A percentile compares a stretch with the other conserved stretches of the same genome.
Evolutionary conservation across 2,888 invertebrate genomes (phyloP).

Genomic region (Frankliniella intonsa): DNA sequence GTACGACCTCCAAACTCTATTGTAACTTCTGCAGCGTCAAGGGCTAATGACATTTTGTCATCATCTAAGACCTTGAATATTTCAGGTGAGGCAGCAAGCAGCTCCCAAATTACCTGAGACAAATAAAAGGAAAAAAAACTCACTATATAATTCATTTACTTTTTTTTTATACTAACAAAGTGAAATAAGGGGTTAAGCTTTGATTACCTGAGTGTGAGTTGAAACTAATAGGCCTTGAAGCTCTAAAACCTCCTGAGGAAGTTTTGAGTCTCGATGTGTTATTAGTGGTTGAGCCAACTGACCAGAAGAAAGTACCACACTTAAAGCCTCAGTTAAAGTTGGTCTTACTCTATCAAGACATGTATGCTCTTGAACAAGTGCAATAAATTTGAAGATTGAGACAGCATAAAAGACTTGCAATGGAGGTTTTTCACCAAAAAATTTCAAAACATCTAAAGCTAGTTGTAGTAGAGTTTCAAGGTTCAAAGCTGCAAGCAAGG

Average conservation of each 20-base stretch:
- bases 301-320: background rate
- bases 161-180: background rate
- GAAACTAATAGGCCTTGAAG: slow-evolving; percentile 1
- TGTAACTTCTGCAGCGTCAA: slow-evolving; percentile 45
- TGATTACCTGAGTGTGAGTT: background rate
- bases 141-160: background rate
- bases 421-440: background rate
- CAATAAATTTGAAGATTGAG: background rate
- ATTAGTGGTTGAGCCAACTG: background rate
- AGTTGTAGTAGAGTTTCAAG: background rate
- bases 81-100: background rate
- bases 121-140: background rate
- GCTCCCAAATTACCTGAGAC: slow-evolving; percentile 2
- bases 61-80: background rate
- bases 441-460: background rate
- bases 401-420: background rate
- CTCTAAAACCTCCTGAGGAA: background rate
- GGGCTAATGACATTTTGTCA: background rate
- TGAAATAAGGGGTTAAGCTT: background rate
- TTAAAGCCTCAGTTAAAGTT: background rate
- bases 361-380: slow-evolving; percentile 9
- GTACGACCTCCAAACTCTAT: slow-evolving; percentile 51
- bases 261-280: background rate
- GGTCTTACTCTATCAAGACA: background rate
- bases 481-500: background rate